A percentile compares a stretch with the other conserved stretches of the same genome.
Conservation (phyloP, 2,113 vertebrate species). For the Hippoglossus stenolepis region DNA sequence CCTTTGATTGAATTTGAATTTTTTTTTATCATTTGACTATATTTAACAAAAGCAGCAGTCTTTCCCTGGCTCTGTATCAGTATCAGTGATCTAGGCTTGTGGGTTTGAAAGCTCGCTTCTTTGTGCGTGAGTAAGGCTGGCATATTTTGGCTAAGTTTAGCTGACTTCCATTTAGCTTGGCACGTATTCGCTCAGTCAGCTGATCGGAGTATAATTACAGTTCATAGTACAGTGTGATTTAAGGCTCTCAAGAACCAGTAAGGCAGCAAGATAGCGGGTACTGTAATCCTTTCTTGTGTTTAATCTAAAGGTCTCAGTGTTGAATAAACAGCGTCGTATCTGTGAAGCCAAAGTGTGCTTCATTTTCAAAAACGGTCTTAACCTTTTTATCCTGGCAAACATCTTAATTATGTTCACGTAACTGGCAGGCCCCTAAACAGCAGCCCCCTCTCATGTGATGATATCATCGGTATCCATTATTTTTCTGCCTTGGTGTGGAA, state of each 20-base stretch:
- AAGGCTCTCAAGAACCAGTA: constrained; percentile 11
- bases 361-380: not conserved
- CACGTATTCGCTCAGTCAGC: constrained; percentile 24
- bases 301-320: constrained; percentile 38
- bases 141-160: constrained; percentile 41
- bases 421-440: not conserved
- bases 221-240: constrained; percentile 21
- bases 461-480: constrained; percentile 13
- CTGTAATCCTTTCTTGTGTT: constrained; percentile 30
- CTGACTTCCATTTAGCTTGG: constrained; percentile 30
- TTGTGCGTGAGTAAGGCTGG: constrained; percentile 21
- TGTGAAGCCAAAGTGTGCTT: not conserved
- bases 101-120: constrained; percentile 17
- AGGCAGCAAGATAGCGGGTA: constrained; percentile 2
- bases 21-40: constrained; percentile 10
- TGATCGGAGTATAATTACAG: constrained; percentile 17
- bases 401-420: constrained; percentile 4
- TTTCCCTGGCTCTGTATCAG: not conserved
- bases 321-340: constrained; percentile 12
- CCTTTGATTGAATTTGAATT: constrained; percentile 32
- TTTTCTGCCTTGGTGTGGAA: constrained; percentile 6
- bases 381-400: constrained; percentile 1
- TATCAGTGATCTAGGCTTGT: constrained; percentile 7
- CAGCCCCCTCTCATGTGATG: not conserved
- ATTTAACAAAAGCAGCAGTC: constrained; percentile 3